These are phyloP conservation scores for Eumeta japonica DNA, from an alignment of 1,140 invertebrate species.

Conservation along the genomic window DNA sequence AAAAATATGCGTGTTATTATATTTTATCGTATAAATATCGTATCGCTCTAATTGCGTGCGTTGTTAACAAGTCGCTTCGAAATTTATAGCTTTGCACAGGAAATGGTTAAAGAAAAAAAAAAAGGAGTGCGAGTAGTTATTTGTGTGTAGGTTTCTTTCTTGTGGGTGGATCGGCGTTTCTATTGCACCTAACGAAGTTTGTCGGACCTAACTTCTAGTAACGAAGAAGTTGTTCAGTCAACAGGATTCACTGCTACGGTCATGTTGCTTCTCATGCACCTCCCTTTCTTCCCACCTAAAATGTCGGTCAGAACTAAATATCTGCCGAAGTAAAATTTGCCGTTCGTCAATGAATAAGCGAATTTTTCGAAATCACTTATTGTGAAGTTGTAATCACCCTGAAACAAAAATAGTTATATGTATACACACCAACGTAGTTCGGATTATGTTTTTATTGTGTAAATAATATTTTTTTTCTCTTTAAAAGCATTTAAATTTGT, in stretches of 20 bases:
- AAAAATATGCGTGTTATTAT: too few species aligned
- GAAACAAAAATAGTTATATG: neutral
- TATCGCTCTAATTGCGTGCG: too few species aligned
- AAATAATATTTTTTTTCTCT: too few species aligned
- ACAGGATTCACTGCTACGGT: neutral
- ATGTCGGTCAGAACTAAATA: neutral
- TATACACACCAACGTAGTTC: neutral
- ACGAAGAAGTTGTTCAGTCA: neutral
- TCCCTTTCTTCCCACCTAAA: neutral
- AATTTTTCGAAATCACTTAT: neutral
- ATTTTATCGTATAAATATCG: too few species aligned
- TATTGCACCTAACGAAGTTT: too few species aligned
- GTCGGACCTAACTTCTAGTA: too few species aligned
- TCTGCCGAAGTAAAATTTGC: neutral
- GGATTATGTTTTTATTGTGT: conserved; percentile 1
- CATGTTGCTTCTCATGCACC: neutral
- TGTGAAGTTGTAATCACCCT: neutral
- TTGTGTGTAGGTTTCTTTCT: neutral
- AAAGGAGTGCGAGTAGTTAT: neutral
- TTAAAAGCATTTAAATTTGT: too few species aligned
- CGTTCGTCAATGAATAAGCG: neutral
- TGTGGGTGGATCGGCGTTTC: too few species aligned
- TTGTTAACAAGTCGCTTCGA: too few species aligned
- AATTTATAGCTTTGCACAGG: too few species aligned
- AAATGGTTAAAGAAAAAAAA: neutral